phyloP scores from a whole-genome alignment of 1,140 invertebrate species.

The Danaus plexippus region DNA sequence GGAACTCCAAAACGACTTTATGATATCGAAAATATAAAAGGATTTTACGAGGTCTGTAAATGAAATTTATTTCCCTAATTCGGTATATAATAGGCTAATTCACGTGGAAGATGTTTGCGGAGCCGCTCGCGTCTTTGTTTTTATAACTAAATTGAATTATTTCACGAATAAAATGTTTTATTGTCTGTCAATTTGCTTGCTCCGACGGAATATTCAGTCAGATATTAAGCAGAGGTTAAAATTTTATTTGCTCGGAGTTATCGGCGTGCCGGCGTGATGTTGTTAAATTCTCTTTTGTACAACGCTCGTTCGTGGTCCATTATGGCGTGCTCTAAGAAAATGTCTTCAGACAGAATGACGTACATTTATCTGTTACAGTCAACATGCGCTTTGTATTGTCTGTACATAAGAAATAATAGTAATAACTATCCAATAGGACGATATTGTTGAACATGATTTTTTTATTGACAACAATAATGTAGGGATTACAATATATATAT shows the following conservation, averaged over 20 bases:
- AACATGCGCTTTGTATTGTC: too few species aligned
- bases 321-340: constrained; percentile 54
- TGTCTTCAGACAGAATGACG: constrained; percentile 49
- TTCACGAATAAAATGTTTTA: constrained; percentile 69
- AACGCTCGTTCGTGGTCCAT: constrained; percentile 42
- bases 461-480: too few species aligned
- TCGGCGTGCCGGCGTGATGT: constrained; percentile 43
- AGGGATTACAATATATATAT: too few species aligned
- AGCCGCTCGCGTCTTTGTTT: constrained; percentile 45
- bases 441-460: too few species aligned
- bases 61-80: constrained; percentile 50
- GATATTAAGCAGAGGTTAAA: constrained; percentile 69
- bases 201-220: constrained; percentile 45
- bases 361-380: constrained; percentile 40
- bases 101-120: constrained; percentile 62
- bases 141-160: constrained; percentile 68
- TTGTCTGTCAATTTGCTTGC: constrained; percentile 67
- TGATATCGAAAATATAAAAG: constrained; percentile 27
- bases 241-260: constrained; percentile 66
- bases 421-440: too few species aligned
- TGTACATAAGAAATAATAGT: too few species aligned
- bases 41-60: constrained; percentile 41
- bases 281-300: constrained; percentile 47
- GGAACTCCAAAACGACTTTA: constrained; percentile 8
- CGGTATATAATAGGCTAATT: constrained; percentile 63